These are phyloP conservation scores for Clostera curtula DNA, from an alignment of 2,888 invertebrate species.

Conservation along the genomic window DNA sequence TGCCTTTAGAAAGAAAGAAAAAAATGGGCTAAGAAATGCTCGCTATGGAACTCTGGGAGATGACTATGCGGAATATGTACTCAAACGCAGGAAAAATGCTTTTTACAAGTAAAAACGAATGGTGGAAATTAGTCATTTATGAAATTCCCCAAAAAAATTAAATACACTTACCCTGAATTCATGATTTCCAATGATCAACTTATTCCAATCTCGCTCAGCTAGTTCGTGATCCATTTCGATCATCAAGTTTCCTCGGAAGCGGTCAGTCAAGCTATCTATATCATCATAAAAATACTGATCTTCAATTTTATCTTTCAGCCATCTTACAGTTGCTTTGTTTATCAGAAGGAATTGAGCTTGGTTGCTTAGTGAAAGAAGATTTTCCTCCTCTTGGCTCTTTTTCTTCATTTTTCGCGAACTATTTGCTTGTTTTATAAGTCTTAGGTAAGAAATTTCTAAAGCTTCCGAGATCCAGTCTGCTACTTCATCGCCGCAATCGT, in stretches of 20 bases:
- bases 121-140: no score
- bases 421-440: constrained; percentile 78
- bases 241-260: constrained; percentile 95
- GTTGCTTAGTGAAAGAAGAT: constrained; percentile 79
- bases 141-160: no score
- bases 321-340: constrained; percentile 84
- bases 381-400: constrained; percentile 37
- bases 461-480: constrained; percentile 87
- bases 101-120: no score
- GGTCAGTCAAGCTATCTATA: constrained; percentile 77
- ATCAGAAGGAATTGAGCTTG: constrained; percentile 91
- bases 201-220: constrained; percentile 83
- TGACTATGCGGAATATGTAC: no score
- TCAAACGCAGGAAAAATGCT: no score
- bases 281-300: constrained; percentile 66
- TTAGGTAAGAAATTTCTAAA: constrained; percentile 79
- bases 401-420: constrained; percentile 45
- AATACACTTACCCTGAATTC: constrained; percentile 75
- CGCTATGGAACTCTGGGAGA: no score
- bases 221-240: constrained; percentile 83
- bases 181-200: constrained; percentile 78
- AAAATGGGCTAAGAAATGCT: no score
- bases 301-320: constrained; percentile 77
- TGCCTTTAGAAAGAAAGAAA: no score
- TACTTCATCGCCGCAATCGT: constrained; percentile 89